Conservation (phyloP, 2,113 vertebrate species). For the Podiceps cristatus region DNA sequence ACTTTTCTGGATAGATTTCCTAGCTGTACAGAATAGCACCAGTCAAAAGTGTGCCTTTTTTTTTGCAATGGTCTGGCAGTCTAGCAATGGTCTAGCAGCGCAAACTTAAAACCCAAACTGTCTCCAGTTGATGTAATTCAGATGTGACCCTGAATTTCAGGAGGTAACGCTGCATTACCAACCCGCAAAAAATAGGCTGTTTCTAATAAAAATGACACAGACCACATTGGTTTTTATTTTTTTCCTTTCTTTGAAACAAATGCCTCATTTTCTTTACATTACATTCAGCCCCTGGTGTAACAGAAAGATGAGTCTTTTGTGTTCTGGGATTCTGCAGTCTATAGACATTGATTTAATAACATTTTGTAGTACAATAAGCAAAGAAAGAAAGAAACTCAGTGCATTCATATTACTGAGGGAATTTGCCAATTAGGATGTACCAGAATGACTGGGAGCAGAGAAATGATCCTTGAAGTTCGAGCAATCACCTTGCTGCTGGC, state of each 20-base stretch:
- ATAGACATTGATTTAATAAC: neutral
- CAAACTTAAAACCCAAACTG: neutral
- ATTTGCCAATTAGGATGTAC: neutral
- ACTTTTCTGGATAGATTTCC: neutral
- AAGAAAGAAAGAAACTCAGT: neutral
- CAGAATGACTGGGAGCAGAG: neutral
- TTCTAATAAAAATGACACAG: neutral
- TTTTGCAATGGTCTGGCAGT: neutral
- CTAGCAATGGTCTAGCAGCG: neutral
- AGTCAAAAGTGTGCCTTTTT: neutral
- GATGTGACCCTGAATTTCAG: neutral
- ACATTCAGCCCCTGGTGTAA: neutral
- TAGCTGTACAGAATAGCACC: neutral
- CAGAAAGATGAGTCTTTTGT: neutral
- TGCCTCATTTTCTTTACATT: neutral
- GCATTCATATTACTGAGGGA: neutral
- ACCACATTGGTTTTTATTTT: neutral
- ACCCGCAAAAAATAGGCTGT: neutral
- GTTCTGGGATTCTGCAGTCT: neutral
- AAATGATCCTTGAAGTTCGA: neutral
- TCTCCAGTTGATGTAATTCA: neutral
- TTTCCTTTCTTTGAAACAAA: neutral
- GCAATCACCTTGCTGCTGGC: neutral
- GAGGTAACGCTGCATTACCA: neutral
- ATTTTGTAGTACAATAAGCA: neutral